These are phyloP conservation scores for Diceros bicornis DNA, from an alignment of 2,797 vertebrate species.

Conservation along the genomic window DNA sequence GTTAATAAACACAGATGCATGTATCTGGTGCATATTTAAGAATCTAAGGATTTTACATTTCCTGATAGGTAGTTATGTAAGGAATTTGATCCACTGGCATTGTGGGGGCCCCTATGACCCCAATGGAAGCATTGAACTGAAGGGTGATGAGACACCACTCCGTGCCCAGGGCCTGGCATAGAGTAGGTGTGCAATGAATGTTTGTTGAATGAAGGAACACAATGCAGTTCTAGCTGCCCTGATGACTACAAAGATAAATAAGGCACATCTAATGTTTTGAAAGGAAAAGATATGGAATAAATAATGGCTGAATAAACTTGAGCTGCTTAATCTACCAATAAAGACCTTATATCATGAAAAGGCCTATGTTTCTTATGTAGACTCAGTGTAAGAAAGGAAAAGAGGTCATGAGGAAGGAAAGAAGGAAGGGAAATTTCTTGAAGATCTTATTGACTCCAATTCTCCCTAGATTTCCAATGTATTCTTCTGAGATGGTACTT, in stretches of 20 bases:
- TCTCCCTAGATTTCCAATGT: not conserved
- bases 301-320: not conserved
- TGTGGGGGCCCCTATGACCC: accelerated
- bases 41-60: not conserved
- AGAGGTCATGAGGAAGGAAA: not conserved
- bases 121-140: not conserved
- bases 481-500: not conserved
- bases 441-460: not conserved
- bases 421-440: not conserved
- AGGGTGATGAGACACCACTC: not conserved
- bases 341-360: not conserved
- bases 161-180: not conserved
- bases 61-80: not conserved
- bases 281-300: not conserved
- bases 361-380: not conserved
- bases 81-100: not conserved
- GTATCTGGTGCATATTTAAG: not conserved
- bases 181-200: not conserved
- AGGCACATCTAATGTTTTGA: not conserved
- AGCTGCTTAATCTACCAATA: not conserved
- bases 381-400: not conserved
- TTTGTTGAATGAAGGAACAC: not conserved
- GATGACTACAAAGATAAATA: not conserved
- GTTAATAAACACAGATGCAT: not conserved
- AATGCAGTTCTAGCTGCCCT: not conserved